Conservation (phyloP, 2,113 vertebrate genomes). For the Ondatra zibethicus region DNA sequence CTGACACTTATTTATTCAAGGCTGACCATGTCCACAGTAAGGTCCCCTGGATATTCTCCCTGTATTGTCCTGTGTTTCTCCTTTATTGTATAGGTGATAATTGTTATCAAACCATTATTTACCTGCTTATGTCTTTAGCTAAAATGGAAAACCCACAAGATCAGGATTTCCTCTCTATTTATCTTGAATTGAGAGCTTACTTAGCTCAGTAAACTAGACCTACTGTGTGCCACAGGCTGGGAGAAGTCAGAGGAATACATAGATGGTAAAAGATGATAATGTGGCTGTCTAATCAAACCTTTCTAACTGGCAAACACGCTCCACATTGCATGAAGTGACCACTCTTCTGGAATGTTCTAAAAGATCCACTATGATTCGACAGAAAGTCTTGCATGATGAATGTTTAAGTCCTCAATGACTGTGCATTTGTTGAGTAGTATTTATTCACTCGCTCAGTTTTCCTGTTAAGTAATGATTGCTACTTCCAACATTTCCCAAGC, state of each 20-base stretch:
- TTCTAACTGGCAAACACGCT: not conserved
- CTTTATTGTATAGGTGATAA: not conserved
- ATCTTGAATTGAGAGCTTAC: not conserved
- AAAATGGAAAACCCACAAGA: not conserved
- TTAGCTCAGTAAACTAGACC: not conserved
- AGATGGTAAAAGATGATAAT: not conserved
- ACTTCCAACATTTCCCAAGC: not conserved
- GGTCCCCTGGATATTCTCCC: not conserved
- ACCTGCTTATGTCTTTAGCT: not conserved
- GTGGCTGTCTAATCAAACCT: not conserved
- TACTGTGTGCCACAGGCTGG: not conserved
- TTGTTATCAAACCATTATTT: not conserved
- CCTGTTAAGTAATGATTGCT: not conserved
- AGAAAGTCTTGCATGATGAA: not conserved
- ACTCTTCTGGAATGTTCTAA: not conserved
- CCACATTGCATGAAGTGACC: rapidly evolving
- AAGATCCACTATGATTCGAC: not conserved
- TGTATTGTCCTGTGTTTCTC: not conserved
- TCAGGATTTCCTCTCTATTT: not conserved
- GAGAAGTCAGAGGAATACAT: not conserved
- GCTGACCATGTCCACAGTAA: too few species aligned
- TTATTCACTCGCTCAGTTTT: not conserved
- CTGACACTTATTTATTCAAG: not conserved
- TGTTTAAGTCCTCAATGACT: not conserved
- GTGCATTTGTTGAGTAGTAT: not conserved